A percentile compares a stretch with the other conserved stretches of the same genome.
Conservation (phyloP, 1,140 invertebrate species). For the Coptotermes formosanus region DNA sequence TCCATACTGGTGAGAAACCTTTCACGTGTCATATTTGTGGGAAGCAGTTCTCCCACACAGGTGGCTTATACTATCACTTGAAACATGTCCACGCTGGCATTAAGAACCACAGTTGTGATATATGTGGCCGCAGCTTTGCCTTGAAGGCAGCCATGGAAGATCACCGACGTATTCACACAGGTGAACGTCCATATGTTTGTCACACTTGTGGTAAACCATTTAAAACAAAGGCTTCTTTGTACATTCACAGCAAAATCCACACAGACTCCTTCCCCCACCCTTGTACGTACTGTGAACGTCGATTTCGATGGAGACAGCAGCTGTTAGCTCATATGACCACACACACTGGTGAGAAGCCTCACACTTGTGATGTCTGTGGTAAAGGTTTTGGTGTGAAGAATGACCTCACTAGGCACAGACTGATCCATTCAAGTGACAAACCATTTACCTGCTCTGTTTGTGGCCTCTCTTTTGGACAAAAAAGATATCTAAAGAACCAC, state of each 20-base stretch:
- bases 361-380: slow-evolving; percentile 53
- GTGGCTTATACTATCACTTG: slow-evolving; percentile 60
- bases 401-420: slow-evolving; percentile 52
- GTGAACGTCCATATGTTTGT: slow-evolving; percentile 61
- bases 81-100: slow-evolving; percentile 62
- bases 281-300: slow-evolving; percentile 50
- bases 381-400: slow-evolving; percentile 54
- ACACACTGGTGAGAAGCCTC: slow-evolving; percentile 51
- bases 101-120: slow-evolving; percentile 56
- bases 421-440: slow-evolving; percentile 53
- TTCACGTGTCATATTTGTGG: slow-evolving; percentile 45
- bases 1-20: slow-evolving; percentile 46
- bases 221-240: slow-evolving; percentile 52
- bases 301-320: slow-evolving; percentile 55
- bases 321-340: slow-evolving; percentile 56
- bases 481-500: slow-evolving; percentile 48
- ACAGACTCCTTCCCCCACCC: slow-evolving; percentile 52
- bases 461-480: slow-evolving; percentile 55
- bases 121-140: slow-evolving; percentile 55
- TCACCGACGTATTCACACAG: slow-evolving; percentile 58
- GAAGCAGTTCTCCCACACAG: slow-evolving; percentile 62
- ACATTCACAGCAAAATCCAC: slow-evolving; percentile 54
- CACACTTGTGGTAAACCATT: slow-evolving; percentile 58
- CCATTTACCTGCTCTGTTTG: slow-evolving; percentile 54
- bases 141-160: slow-evolving; percentile 53